Evolutionary conservation across 2,113 vertebrate species (phyloP), one percentile per base, ranked within the genome.

Genomic region (Nothocercus julius): DNA sequence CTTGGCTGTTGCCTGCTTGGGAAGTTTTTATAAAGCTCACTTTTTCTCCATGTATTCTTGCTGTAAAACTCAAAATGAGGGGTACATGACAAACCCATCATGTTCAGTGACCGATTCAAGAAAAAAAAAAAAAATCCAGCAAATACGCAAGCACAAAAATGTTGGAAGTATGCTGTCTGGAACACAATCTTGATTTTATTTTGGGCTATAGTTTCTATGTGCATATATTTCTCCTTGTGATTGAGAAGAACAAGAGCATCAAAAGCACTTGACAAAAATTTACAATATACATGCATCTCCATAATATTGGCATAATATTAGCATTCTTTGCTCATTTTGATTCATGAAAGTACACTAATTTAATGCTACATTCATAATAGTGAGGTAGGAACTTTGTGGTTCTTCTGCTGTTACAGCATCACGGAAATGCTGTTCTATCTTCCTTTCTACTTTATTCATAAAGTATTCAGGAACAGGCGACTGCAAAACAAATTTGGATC

Each of bases 371-470:
- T 85, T 8, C 56, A 56, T 28, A 90, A 54, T 83, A 81, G 15
- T 13, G 30, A 0, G 0, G 9, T 44, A 49, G 20, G 42, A 67
- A 86, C 1, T 5, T 86, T 51, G 68, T 87, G 11, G 2, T 83
- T 13, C 16, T 72, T 85, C 21, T 51, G 73, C 7, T 11, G 11
- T 80, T 28, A n/a, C 3, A 74, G 13, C 14, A 13, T 86, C 15
- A 45, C 27, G 77, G 5, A 5, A 74, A 59, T 49, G 24, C 9
- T n/a, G 69, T 13, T n/a, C 22, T 36, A 66, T n/a, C 7, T n/a
- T 54, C 22, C 9, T 58, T 81, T 70, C 24, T 30, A 20, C 28
- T 82, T 36, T 85, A 9, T 22, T 75, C n/a, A 56, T 40, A 61
- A 91, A 73, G 7, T 69, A 2, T 73, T 85, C 68, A 58, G 19